Conservation (phyloP, 1,140 invertebrate genomes). For the Zeugodacus cucurbitae region DNA sequence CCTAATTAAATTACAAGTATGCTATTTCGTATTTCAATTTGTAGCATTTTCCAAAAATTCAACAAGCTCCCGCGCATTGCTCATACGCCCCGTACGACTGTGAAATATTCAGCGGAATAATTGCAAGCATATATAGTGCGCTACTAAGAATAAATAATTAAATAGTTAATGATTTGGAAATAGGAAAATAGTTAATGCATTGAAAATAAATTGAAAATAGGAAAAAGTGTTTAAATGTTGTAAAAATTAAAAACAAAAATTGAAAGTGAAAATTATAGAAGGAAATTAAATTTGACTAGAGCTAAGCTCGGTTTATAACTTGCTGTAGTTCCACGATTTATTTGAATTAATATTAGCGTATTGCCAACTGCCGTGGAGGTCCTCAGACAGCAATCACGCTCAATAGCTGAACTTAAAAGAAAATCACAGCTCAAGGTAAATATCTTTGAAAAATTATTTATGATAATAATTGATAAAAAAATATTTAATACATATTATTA, state of each 20-base stretch:
- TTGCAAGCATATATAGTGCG: background rate
- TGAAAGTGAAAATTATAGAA: background rate
- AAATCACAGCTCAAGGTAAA: slow-evolving; percentile 66
- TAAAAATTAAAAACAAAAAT: background rate
- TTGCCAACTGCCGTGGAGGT: slow-evolving; percentile 55
- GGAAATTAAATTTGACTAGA: background rate
- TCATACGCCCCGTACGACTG: slow-evolving; percentile 16
- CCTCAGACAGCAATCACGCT: slow-evolving; percentile 62
- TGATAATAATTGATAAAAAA: background rate
- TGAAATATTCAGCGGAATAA: background rate
- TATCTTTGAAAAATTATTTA: background rate
- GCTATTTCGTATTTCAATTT: slow-evolving; percentile 17
- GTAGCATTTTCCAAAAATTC: background rate
- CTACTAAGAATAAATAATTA: background rate
- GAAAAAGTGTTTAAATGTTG: background rate
- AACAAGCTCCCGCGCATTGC: background rate
- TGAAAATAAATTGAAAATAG: background rate
- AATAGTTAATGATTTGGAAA: background rate
- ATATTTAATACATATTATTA: too few species aligned
- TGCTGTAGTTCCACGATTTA: background rate
- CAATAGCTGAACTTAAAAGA: slow-evolving; percentile 64
- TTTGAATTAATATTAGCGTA: background rate
- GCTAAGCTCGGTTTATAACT: background rate
- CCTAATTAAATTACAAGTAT: background rate
- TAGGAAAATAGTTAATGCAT: background rate